phyloP scores from a whole-genome alignment of 2,113 vertebrate species.

The Cololabis saira region DNA sequence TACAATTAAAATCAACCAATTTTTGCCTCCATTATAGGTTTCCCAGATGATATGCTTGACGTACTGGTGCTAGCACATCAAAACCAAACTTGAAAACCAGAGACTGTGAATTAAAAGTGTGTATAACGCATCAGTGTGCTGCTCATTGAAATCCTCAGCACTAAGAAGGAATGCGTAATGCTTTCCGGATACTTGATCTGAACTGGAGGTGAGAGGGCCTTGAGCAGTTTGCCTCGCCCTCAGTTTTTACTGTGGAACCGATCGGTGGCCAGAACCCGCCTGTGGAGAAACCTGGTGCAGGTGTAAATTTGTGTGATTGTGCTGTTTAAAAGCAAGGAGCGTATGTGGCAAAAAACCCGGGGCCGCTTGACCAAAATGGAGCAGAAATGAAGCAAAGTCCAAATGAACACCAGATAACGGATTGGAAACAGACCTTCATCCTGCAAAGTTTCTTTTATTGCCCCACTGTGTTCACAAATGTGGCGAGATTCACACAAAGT shows the following conservation, averaged over 20 bases:
- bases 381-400: conserved; percentile 43
- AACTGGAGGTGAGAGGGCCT: conserved; percentile 12
- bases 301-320: conserved; percentile 38
- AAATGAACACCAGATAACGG: conserved; percentile 55
- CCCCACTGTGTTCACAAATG: conserved; percentile 58
- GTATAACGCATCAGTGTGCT: neutral
- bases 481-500: conserved; percentile 47
- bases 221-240: neutral
- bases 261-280: conserved; percentile 24
- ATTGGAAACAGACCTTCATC: conserved; percentile 62
- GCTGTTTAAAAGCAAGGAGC: conserved; percentile 24
- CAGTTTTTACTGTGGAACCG: conserved; percentile 4
- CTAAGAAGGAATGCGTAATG: neutral
- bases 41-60: too few relatives aligned
- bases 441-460: conserved; percentile 61
- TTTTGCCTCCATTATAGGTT: too few relatives aligned
- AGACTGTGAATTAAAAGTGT: too few relatives aligned
- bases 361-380: conserved; percentile 28
- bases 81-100: neutral
- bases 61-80: neutral
- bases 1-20: too few relatives aligned
- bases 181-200: conserved; percentile 18
- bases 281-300: conserved; percentile 14
- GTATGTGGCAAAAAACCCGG: neutral
- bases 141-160: conserved; percentile 1